phyloP scores from a whole-genome alignment of 2,797 vertebrate species.

The Hydrolagus colliei region DNA sequence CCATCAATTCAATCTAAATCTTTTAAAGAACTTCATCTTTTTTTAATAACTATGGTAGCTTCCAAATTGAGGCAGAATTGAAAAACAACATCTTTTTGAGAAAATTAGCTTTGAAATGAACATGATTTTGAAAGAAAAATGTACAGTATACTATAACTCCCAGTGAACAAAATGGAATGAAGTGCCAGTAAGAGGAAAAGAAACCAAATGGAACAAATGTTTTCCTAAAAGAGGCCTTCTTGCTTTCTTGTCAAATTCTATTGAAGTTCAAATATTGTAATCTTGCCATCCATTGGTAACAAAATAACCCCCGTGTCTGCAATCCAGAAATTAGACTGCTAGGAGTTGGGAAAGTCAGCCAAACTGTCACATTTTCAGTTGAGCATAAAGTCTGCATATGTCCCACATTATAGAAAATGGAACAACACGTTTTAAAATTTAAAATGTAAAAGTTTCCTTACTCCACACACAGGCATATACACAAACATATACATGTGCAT shows the following conservation, averaged over 20 bases:
- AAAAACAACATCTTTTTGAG: too few species aligned
- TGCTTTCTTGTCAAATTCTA: constrained; percentile 44
- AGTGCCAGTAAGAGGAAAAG: not conserved
- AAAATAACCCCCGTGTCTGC: constrained; percentile 47
- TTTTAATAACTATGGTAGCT: too few species aligned
- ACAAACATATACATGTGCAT: too few species aligned
- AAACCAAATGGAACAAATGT: constrained; percentile 36
- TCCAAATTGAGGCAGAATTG: too few species aligned
- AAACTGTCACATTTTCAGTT: constrained; percentile 50
- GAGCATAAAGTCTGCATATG: constrained; percentile 36
- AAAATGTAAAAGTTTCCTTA: too few species aligned
- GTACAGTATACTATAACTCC: too few species aligned
- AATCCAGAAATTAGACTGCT: constrained; percentile 51
- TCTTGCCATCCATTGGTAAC: constrained; percentile 48
- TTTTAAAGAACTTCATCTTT: too few species aligned
- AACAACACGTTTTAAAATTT: not conserved
- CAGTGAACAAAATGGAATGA: not conserved
- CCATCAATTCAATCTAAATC: too few species aligned
- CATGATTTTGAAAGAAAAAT: too few species aligned
- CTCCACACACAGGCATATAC: too few species aligned
- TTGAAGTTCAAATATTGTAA: constrained; percentile 45
- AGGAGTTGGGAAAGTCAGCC: constrained; percentile 46
- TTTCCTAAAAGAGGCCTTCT: constrained; percentile 38
- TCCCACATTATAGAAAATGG: constrained; percentile 13
- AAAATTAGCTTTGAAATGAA: too few species aligned